phyloP scores from a whole-genome alignment of 2,113 vertebrate species.

The Platysteira castanea region DNA sequence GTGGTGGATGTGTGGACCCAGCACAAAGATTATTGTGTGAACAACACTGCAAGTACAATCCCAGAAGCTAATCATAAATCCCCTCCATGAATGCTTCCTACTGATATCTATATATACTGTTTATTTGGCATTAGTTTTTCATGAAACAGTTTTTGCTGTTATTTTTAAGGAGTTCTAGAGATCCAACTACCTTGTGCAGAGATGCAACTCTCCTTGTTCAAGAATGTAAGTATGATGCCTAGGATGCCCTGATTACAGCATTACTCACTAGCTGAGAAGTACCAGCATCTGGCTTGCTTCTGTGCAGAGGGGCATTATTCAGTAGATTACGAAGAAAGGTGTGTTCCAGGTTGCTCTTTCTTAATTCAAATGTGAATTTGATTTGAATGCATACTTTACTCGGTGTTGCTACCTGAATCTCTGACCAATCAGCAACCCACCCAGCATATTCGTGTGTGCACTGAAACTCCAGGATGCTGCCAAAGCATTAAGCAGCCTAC shows the following conservation, averaged over 20 bases:
- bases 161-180: background rate
- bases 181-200: background rate
- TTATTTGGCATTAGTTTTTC: background rate
- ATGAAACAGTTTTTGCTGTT: background rate
- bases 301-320: background rate
- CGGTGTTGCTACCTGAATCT: background rate
- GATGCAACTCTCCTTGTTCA: background rate
- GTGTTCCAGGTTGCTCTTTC: background rate
- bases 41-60: background rate
- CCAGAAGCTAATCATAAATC: background rate
- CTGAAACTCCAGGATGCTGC: background rate
- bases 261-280: background rate
- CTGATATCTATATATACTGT: background rate
- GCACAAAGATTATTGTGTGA: background rate
- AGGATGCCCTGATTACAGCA: background rate
- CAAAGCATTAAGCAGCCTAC: slow-evolving; percentile 40
- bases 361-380: background rate
- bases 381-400: background rate
- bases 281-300: background rate
- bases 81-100: background rate
- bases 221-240: background rate
- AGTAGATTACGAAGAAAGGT: background rate
- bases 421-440: slow-evolving; percentile 7
- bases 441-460: background rate
- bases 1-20: background rate